Base-by-base conservation (phyloP, 2,888 invertebrate genomes). In the Nomada flava region DNA sequence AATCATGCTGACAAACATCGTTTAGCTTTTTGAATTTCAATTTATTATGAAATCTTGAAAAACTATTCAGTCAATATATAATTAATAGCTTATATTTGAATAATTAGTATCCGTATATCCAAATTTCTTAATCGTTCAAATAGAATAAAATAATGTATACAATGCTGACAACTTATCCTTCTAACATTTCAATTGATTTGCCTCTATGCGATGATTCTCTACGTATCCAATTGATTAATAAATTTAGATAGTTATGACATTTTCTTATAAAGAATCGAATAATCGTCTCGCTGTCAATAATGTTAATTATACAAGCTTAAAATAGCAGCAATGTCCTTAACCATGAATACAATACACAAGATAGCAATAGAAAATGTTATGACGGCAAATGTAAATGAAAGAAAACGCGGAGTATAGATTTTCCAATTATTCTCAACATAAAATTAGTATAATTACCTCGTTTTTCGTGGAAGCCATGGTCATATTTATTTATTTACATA, bases 401-500 rank as follows among this genome's bases (percentile, higher is more conserved):
- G 9, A 3, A 13, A 57, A 26, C 11, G 1, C 60, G 9, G n/a
- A 20, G 11, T 18, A 44, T 15, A 42, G 64, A n/a, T 47, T 47
- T 15, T 47, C 10, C 36, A 47, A 47, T 20, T 60, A 42, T 9
- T 59, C 68, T n/a, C 53, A 20, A 26, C 10, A 63, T 3, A 53
- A 55, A 26, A 50, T 60, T 42, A n/a, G 44, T 13, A 47, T 63
- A 76, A 77, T 83, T 83, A 88, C 89, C 85, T 89, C 88, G 23
- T 67, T 75, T 60, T 75, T 84, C 63, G 62, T 52, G 15, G 60
- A 67, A 67, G 83, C 79, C 89, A 89, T 88, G 52, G 53, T 70
- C 36, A 50, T 3, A 29, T 57, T 62, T 57, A 69, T 68, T 68
- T 79, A 73, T 70, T 72, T 76, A 70, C 20, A 63, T 59, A 65